phyloP scores from a whole-genome alignment of 2,797 vertebrate genomes.

The Cyprinella venusta region DNA sequence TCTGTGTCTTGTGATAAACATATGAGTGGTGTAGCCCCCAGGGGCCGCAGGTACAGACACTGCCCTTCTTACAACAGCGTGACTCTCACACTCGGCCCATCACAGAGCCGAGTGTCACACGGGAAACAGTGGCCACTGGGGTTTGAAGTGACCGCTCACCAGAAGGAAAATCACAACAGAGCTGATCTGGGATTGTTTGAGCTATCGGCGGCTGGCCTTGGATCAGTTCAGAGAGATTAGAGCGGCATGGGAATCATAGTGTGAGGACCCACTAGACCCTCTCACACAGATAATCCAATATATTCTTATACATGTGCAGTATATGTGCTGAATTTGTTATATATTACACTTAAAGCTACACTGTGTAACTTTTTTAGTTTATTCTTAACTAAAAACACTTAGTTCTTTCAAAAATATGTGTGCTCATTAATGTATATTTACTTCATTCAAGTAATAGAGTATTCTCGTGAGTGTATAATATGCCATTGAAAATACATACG shows the following conservation, averaged over 20 bases:
- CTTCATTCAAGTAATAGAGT: too few relatives aligned
- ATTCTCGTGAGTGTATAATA: too few relatives aligned
- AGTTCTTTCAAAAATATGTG: too few relatives aligned
- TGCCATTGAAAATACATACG: too few relatives aligned
- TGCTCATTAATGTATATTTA: too few relatives aligned
- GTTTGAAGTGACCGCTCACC: conserved; percentile 52
- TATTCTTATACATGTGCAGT: too few relatives aligned
- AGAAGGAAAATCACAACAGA: conserved; percentile 38
- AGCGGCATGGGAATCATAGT: conserved; percentile 1
- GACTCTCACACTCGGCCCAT: background rate
- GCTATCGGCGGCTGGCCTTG: conserved; percentile 16
- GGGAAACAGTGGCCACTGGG: conserved; percentile 21
- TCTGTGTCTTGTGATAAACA: conserved; percentile 70
- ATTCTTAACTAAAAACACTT: too few relatives aligned
- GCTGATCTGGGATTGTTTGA: conserved; percentile 40
- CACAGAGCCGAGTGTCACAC: conserved; percentile 38
- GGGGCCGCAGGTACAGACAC: conserved; percentile 63
- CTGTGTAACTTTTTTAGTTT: too few relatives aligned
- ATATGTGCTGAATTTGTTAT: background rate
- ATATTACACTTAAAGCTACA: background rate
- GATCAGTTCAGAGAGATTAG: conserved; percentile 33
- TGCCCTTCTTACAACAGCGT: conserved; percentile 9
- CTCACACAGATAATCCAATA: background rate
- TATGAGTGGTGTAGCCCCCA: conserved; percentile 64
- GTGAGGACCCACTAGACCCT: background rate